Evolutionary conservation across 2,113 vertebrate genomes (phyloP), one percentile per base, ranked within the genome.

Genomic region (Fulica atra): DNA sequence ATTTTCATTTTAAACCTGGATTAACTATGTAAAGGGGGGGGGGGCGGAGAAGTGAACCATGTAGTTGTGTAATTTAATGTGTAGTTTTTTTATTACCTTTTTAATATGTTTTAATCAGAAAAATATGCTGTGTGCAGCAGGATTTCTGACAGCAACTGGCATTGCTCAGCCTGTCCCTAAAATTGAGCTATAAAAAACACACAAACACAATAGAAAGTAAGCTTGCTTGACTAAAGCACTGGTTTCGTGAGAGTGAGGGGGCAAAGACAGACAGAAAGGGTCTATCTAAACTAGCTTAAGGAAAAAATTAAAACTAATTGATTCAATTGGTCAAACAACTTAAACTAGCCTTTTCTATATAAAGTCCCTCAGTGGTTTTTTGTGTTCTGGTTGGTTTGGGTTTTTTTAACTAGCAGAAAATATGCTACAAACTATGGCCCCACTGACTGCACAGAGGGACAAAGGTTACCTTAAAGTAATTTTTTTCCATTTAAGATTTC

Each of bases 61-160:
- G 16, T 33, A 76, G 16, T 3, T 69, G 15, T 19, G 2, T 35
- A 40, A 56, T 93, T 90, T 82, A 70, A 60, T 13, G 9, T 46
- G 44, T 13, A 13, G 11, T 26, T 85, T 54, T 13, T 68, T 82
- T 29, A 20, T 9, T 19, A 19, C 44, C 19, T 46, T 46, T 46
- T 8, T 8, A 46, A 0, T 7, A 35, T 18, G 23, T 42, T 64
- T 76, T 84, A 48, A 51, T 0, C 10, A 25, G 33, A 44, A 51
- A 88, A 86, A 84, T 10, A 14, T 19, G 60, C 0, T 0, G 11
- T 1, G 3, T 2, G 4, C 7, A 40, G 61, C 11, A 36, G 7
- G 63, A 40, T 60, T 92, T 51, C 64, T 77, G 60, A 46, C 33
- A 81, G 51, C 38, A 77, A 24, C 12, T 18, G 12, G 12, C 12